Conservation (phyloP, 37 sponge, comb jelly and placozoan genomes). For the Hexactinellida sp. region DNA sequence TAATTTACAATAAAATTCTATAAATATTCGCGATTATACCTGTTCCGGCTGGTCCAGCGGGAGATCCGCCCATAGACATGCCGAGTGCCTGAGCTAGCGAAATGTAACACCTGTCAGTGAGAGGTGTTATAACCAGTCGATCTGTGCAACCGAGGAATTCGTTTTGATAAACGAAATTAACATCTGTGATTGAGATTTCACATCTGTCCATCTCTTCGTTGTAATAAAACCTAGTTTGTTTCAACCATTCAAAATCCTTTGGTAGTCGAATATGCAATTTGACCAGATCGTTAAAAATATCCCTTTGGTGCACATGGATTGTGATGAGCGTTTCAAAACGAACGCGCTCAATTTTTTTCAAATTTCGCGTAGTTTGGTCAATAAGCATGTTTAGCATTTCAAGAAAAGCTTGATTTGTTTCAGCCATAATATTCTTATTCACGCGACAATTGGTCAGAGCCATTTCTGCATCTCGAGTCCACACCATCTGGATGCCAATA, state of each 20-base stretch:
- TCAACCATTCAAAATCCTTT: constrained; percentile 91
- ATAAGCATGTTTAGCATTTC: constrained; percentile 75
- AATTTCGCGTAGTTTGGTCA: constrained; percentile 64
- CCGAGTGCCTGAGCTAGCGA: constrained; percentile 95
- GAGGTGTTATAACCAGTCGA: constrained; percentile 89
- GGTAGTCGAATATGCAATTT: constrained; percentile 62
- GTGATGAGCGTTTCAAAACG: constrained; percentile 86
- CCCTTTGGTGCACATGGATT: constrained; percentile 88
- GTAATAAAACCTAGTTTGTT: constrained; percentile 93
- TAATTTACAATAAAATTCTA: background rate
- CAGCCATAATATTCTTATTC: constrained; percentile 68
- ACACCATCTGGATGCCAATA: constrained; percentile 86
- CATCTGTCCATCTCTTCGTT: constrained; percentile 69
- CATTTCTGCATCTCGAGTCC: constrained; percentile 79
- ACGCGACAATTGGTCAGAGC: constrained; percentile 55
- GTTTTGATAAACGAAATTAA: constrained; percentile 87
- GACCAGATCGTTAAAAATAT: constrained; percentile 78
- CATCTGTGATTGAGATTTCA: constrained; percentile 85
- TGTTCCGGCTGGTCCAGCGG: constrained; percentile 95
- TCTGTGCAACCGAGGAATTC: constrained; percentile 95
- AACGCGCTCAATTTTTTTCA: constrained; percentile 53
- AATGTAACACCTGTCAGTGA: constrained; percentile 97
- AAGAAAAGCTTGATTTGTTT: constrained; percentile 57
- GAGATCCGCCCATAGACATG: constrained; percentile 93
- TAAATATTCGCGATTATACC: constrained; percentile 14